Conservation (phyloP, 2,888 invertebrate genomes). For the Hymenopus coronatus region DNA sequence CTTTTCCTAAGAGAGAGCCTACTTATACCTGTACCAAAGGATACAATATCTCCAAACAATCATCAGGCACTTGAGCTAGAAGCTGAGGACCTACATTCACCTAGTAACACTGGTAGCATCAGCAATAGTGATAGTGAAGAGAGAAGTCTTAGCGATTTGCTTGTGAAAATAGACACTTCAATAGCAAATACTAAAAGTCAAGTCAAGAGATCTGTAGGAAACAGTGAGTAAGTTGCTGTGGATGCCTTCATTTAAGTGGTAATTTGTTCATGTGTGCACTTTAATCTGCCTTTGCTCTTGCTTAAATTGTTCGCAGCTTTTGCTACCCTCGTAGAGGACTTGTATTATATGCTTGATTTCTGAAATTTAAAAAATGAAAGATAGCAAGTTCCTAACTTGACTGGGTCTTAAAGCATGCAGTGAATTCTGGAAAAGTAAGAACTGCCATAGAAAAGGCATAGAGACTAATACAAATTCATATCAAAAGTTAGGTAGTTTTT, state of each 20-base stretch:
- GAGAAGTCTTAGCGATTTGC: conserved; percentile 73
- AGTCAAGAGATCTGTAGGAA: conserved; percentile 73
- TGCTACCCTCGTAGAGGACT: not conserved
- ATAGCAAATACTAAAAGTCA: conserved; percentile 81
- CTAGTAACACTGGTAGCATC: conserved; percentile 4
- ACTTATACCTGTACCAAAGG: conserved; percentile 73
- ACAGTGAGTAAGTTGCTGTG: conserved; percentile 71
- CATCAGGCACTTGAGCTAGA: conserved; percentile 36
- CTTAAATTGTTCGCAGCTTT: not conserved
- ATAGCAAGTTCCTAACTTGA: too few relatives aligned
- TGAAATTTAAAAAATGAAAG: too few relatives aligned
- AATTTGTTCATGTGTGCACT: not conserved
- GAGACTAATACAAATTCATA: too few relatives aligned
- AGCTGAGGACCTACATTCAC: conserved; percentile 32
- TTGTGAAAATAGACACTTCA: conserved; percentile 79
- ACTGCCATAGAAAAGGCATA: too few relatives aligned
- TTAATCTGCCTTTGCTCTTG: not conserved
- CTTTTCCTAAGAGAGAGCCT: conserved; percentile 85
- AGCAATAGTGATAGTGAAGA: conserved; percentile 51
- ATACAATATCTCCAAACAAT: conserved; percentile 48
- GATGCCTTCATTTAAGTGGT: not conserved
- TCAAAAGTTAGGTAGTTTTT: too few relatives aligned
- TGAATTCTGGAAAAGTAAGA: too few relatives aligned
- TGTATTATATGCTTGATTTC: too few relatives aligned
- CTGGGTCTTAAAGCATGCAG: too few relatives aligned